Percentiles rank a stretch among this genome's conserved stretches.
Evolutionary conservation across 2,797 vertebrate species (phyloP).

Genomic region (Tenualosa thibaudeaui): DNA sequence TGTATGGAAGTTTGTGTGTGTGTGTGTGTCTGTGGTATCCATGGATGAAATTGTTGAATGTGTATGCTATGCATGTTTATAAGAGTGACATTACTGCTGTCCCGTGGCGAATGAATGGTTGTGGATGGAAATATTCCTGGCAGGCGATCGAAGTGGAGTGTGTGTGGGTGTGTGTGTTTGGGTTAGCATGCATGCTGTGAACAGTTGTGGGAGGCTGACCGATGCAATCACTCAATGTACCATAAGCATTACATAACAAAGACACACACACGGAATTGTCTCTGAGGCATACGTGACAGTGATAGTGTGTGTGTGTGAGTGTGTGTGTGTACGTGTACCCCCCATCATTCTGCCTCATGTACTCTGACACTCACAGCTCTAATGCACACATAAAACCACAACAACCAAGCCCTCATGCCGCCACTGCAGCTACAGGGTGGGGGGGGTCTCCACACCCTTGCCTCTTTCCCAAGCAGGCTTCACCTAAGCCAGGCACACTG

Average conservation of each 20-base stretch:
- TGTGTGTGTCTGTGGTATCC: neutral
- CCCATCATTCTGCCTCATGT: neutral
- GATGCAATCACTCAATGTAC: constrained; percentile 8
- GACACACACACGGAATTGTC: neutral
- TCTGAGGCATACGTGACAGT: neutral
- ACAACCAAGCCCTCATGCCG: neutral
- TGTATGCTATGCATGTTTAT: neutral
- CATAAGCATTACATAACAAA: constrained; percentile 1
- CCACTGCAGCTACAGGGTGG: neutral
- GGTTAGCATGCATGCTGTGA: neutral
- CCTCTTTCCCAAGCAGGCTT: neutral
- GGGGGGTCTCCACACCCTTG: neutral
- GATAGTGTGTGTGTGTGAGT: neutral
- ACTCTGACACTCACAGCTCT: constrained; percentile 3
- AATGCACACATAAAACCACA: neutral
- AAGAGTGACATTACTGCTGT: neutral
- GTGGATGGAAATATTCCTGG: constrained; percentile 5
- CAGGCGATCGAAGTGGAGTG: neutral
- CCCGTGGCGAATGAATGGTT: neutral
- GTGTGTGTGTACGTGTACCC: neutral
- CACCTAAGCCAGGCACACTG: neutral
- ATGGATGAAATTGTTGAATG: too few relatives aligned
- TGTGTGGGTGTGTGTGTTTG: constrained; percentile 11
- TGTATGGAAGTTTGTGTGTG: neutral
- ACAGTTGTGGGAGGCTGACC: constrained; percentile 12